Evolutionary conservation across 2,113 vertebrate species (phyloP).

Genomic region (Oenanthe oenanthe): DNA sequence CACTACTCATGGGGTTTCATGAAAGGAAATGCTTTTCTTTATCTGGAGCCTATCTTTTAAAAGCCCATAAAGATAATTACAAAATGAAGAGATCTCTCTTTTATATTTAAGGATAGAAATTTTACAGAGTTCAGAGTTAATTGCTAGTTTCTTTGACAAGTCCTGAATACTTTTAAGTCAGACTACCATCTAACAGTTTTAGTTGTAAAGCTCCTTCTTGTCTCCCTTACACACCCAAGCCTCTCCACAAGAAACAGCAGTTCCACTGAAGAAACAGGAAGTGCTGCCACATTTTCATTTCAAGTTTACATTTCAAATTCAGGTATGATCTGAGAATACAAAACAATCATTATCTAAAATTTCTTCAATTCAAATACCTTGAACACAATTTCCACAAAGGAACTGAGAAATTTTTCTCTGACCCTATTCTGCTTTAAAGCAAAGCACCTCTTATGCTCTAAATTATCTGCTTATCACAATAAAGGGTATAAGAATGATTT

Average conservation of each 20-base stretch:
- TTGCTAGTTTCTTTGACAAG: constrained; percentile 15
- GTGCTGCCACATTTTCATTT: neutral
- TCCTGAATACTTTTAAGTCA: constrained; percentile 3
- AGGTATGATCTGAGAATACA: neutral
- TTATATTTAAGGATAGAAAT: neutral
- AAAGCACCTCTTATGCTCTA: neutral
- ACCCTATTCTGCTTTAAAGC: neutral
- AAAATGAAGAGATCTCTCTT: neutral
- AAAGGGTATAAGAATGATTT: neutral
- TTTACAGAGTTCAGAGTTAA: constrained; percentile 24
- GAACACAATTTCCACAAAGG: neutral
- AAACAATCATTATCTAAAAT: neutral
- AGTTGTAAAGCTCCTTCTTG: neutral
- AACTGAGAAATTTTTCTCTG: neutral
- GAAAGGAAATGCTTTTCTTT: neutral
- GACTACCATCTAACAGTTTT: neutral
- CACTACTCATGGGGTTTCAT: neutral
- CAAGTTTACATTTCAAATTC: neutral
- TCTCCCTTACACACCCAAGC: neutral
- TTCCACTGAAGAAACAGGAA: neutral
- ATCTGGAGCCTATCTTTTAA: constrained; percentile 1
- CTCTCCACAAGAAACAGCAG: neutral
- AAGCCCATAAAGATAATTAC: neutral
- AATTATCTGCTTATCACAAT: neutral
- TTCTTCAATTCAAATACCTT: neutral